These are phyloP conservation scores for Limanda limanda DNA, from an alignment of 2,113 vertebrate species.

Conservation along the genomic window DNA sequence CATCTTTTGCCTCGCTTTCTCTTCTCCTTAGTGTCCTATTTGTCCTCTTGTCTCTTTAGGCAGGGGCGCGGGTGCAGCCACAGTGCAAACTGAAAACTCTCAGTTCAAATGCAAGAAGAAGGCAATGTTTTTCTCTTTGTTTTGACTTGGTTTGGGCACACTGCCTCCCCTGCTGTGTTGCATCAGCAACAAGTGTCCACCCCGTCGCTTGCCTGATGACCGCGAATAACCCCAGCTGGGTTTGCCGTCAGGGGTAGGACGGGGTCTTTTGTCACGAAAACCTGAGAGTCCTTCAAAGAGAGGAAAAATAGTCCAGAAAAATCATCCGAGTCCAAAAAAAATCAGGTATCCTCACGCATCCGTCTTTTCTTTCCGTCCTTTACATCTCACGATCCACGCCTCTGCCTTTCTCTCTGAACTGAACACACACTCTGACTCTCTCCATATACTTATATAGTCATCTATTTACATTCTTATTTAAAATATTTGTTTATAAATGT, in stretches of 20 bases:
- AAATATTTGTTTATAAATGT: constrained; percentile 84
- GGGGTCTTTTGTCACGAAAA: constrained; percentile 67
- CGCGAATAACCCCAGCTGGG: constrained; percentile 29
- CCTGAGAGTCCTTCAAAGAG: constrained; percentile 73
- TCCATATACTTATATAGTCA: constrained; percentile 71
- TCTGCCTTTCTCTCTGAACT: constrained; percentile 53
- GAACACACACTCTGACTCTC: constrained; percentile 50
- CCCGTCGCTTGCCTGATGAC: constrained; percentile 34
- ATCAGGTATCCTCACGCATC: constrained; percentile 44
- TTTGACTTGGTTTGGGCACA: constrained; percentile 17
- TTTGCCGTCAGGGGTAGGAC: constrained; percentile 17
- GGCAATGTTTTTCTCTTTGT: constrained; percentile 25
- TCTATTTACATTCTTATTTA: constrained; percentile 84
- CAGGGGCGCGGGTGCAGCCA: constrained; percentile 25
- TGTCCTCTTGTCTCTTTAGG: constrained; percentile 56
- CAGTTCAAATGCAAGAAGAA: constrained; percentile 49
- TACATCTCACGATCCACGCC: constrained; percentile 20
- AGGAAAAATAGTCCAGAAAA: constrained; percentile 63
- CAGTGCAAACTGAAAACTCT: constrained; percentile 35
- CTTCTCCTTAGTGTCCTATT: constrained; percentile 51
- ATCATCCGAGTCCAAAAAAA: constrained; percentile 46
- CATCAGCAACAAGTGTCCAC: constrained; percentile 63
- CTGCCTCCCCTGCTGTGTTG: constrained; percentile 41
- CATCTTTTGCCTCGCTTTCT: constrained; percentile 52
- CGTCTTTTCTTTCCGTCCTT: constrained; percentile 9